Evolutionary conservation across 2,888 invertebrate species (phyloP).

Genomic region (Zaprionus bogoriensis): DNA sequence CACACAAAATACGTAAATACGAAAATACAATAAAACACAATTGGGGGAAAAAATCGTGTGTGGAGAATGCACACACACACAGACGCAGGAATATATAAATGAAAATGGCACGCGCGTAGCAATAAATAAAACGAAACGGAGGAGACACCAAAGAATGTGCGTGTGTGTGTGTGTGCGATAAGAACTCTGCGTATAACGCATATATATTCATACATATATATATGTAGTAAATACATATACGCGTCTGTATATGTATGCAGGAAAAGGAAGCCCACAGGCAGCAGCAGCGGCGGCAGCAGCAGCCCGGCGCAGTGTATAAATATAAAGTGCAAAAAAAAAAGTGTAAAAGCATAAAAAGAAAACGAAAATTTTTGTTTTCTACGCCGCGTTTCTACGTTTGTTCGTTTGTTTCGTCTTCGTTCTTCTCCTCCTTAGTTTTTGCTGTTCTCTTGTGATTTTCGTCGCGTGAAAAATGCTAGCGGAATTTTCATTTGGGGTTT

Average conservation of each 20-base stretch:
- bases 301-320: slow-evolving; percentile 47
- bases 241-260: slow-evolving; percentile 36
- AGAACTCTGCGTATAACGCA: slow-evolving; percentile 25
- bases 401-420: slow-evolving; percentile 5
- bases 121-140: slow-evolving; percentile 50
- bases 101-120: slow-evolving; percentile 71
- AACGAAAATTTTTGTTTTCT: slow-evolving; percentile 11
- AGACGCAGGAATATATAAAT: too few species aligned
- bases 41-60: slow-evolving; percentile 1
- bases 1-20: slow-evolving; percentile 23
- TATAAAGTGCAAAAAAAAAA: slow-evolving; percentile 37
- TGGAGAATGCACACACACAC: too few species aligned
- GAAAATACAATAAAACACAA: slow-evolving; percentile 2
- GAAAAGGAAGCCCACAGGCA: slow-evolving; percentile 38
- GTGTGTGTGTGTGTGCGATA: slow-evolving; percentile 37
- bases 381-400: slow-evolving; percentile 8
- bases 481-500: slow-evolving; percentile 54
- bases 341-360: slow-evolving; percentile 6
- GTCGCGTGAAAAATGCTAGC: slow-evolving; percentile 44
- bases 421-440: background rate
- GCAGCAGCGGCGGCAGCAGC: background rate
- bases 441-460: slow-evolving; percentile 12
- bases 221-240: background rate
- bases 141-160: slow-evolving; percentile 28
- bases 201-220: slow-evolving; percentile 18